phyloP scores from a whole-genome alignment of 2,113 vertebrate species.

The Bucco capensis region DNA sequence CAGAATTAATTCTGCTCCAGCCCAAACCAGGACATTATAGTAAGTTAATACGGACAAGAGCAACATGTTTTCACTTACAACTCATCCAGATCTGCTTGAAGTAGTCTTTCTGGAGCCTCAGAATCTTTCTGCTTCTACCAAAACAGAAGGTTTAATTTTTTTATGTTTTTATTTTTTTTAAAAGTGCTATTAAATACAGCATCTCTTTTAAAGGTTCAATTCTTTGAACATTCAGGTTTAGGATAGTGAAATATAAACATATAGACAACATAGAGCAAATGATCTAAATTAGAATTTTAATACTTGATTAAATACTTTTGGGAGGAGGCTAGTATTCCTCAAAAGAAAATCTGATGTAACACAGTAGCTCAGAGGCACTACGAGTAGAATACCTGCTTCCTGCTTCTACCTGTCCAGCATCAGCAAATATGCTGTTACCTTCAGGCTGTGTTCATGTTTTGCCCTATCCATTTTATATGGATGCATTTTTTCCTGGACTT shows the following conservation, averaged over 20 bases:
- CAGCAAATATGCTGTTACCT: background rate
- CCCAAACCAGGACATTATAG: no score
- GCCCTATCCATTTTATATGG: background rate
- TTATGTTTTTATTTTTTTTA: background rate
- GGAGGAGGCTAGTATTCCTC: background rate
- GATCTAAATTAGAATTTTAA: background rate
- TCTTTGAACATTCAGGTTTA: background rate
- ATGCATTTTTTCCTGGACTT: background rate
- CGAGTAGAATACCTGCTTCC: background rate
- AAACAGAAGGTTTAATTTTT: background rate
- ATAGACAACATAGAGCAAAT: background rate
- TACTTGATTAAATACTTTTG: background rate
- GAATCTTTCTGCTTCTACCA: background rate
- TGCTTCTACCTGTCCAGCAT: background rate
- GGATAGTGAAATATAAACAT: background rate
- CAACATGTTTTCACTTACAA: background rate
- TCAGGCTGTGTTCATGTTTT: background rate
- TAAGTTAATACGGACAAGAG: background rate
- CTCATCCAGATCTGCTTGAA: background rate
- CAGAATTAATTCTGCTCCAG: no score
- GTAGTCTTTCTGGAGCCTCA: background rate
- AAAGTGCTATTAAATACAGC: background rate
- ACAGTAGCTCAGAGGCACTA: background rate
- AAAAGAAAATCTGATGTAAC: background rate
- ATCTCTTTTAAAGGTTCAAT: background rate